These are phyloP conservation scores for Pegea sp. DNA, from an alignment of 23 tunicate species.

Conservation along the genomic window DNA sequence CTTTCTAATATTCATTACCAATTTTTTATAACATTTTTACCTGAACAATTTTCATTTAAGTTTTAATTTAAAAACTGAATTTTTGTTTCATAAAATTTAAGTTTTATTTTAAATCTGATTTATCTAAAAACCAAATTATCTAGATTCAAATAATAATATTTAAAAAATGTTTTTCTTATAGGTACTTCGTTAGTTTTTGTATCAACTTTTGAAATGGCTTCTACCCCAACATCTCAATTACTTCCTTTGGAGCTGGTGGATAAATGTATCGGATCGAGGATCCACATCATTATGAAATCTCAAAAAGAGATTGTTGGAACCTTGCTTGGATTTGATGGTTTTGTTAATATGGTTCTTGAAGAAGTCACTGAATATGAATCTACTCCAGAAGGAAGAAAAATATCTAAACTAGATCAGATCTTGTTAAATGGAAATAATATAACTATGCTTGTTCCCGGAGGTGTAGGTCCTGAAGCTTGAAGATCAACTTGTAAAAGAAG, in stretches of 20 bases:
- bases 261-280: conserved; percentile 91
- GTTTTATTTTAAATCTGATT: no score
- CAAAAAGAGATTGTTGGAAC: conserved; percentile 99
- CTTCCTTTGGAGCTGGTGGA: conserved; percentile 82
- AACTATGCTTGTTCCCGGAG: conserved; percentile 95
- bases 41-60: no score
- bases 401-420: conserved; percentile 88
- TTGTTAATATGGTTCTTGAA: conserved; percentile 92
- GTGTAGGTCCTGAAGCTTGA: conserved; percentile 89
- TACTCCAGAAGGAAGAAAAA: conserved; percentile 81
- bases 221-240: conserved; percentile 20
- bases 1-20: no score
- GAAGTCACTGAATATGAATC: conserved; percentile 94
- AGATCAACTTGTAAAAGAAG: background rate
- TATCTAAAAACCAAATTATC: no score
- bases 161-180: no score
- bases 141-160: no score
- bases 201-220: no score
- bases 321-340: conserved; percentile 88
- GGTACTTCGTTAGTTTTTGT: no score
- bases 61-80: no score
- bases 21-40: no score
- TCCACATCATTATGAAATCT: conserved; percentile 93
- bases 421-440: conserved; percentile 89
- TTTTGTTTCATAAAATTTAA: no score